A percentile compares a stretch with the other conserved stretches of the same genome.
Conservation (phyloP, 2,888 invertebrate species). For the Cactoblastis cactorum region DNA sequence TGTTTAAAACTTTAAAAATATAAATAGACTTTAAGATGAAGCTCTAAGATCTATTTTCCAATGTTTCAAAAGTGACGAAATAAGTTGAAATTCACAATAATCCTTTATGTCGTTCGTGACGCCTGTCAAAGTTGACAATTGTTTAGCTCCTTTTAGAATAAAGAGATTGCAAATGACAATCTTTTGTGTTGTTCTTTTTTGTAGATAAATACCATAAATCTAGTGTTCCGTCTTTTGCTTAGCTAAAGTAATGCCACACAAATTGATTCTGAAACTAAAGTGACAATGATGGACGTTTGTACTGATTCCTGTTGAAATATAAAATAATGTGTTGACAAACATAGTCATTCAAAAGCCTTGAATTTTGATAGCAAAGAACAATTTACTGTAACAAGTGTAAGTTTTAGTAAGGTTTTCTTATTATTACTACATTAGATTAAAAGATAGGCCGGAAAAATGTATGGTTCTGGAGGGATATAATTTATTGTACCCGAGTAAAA, state of each 20-base stretch:
- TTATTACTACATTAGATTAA: too few species aligned
- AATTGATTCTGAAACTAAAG: constrained; percentile 37
- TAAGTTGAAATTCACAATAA: constrained; percentile 38
- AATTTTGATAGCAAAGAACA: too few species aligned
- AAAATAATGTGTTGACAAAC: constrained; percentile 12
- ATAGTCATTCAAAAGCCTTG: too few species aligned
- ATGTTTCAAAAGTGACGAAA: neutral
- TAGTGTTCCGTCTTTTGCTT: constrained; percentile 54
- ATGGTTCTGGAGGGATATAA: too few species aligned
- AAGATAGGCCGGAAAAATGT: neutral
- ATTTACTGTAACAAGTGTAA: neutral
- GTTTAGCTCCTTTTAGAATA: constrained; percentile 62
- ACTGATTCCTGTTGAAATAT: constrained; percentile 27
- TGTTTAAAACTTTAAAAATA: constrained; percentile 20
- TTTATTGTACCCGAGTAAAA: too few species aligned
- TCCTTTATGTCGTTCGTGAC: constrained; percentile 68
- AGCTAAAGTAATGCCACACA: constrained; percentile 49
- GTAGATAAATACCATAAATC: constrained; percentile 70
- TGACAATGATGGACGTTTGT: constrained; percentile 25
- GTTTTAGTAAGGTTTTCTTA: neutral
- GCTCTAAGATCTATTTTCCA: neutral
- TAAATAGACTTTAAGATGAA: neutral
- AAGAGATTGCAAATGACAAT: constrained; percentile 59
- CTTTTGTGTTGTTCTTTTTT: constrained; percentile 58
- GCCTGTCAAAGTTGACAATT: constrained; percentile 72